These are phyloP conservation scores for Temnothorax curvispinosus DNA, from an alignment of 1,140 invertebrate genomes.

Conservation along the genomic window DNA sequence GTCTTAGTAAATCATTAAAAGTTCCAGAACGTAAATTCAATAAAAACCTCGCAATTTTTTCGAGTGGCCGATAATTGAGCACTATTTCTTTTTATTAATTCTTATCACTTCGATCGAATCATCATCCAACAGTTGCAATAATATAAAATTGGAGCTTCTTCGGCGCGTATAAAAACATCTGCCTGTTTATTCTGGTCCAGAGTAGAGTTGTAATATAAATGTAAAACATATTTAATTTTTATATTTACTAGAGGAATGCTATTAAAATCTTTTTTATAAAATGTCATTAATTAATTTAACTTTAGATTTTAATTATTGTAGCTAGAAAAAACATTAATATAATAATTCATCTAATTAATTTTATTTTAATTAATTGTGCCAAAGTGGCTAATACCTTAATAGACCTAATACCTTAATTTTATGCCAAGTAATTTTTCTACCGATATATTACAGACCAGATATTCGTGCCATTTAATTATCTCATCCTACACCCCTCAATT, in stretches of 20 bases:
- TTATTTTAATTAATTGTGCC: background rate
- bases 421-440: background rate
- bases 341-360: background rate
- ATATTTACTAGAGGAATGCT: no score
- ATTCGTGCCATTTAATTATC: conserved; percentile 66
- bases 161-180: background rate
- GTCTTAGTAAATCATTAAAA: conserved; percentile 68
- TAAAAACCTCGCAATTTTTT: conserved; percentile 45
- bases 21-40: conserved; percentile 69
- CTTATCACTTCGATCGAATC: conserved; percentile 38
- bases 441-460: background rate
- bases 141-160: background rate
- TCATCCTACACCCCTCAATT: conserved; percentile 76
- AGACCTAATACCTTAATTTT: background rate
- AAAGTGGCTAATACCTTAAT: background rate
- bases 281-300: background rate
- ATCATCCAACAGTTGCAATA: background rate
- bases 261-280: background rate
- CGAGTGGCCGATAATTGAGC: conserved; percentile 69
- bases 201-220: background rate
- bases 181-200: background rate
- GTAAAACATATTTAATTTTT: no score
- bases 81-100: conserved; percentile 53
- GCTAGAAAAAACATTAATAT: background rate
- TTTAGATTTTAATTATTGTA: background rate